These are phyloP conservation scores for Eucidaris tribuloides DNA, from an alignment of 35 echinoderm and acorn worm species.

Conservation along the genomic window DNA sequence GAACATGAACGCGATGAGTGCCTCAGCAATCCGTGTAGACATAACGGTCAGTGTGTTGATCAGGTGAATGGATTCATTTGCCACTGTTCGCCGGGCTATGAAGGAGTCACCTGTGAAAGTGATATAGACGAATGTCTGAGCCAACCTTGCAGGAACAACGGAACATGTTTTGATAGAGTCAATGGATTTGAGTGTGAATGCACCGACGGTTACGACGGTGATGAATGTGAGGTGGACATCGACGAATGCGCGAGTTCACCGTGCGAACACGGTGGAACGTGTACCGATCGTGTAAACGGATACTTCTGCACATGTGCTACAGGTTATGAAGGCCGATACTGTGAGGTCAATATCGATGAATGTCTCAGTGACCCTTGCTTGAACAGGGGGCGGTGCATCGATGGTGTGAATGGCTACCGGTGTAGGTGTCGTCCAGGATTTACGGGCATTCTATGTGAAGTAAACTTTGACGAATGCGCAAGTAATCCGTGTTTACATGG, in stretches of 20 bases:
- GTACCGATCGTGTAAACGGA: constrained; percentile 34
- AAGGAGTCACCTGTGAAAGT: constrained; percentile 34
- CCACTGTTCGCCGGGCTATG: constrained; percentile 38
- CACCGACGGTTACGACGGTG: constrained; percentile 7
- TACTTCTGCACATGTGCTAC: constrained; percentile 35
- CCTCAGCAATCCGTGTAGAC: constrained; percentile 19
- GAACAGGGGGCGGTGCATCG: constrained; percentile 45
- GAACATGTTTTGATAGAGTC: constrained; percentile 28
- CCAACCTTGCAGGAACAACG: constrained; percentile 35
- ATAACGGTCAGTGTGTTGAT: constrained; percentile 24
- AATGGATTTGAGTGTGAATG: constrained; percentile 55
- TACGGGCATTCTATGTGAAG: constrained; percentile 15
- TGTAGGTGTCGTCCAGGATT: constrained; percentile 38
- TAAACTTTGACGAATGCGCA: constrained; percentile 41
- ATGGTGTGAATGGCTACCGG: constrained; percentile 23
- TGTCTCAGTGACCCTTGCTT: constrained; percentile 50
- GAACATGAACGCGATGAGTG: constrained; percentile 41
- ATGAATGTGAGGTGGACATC: constrained; percentile 34
- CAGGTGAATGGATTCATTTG: constrained; percentile 15
- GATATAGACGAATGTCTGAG: constrained; percentile 39
- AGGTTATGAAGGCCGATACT: constrained; percentile 35
- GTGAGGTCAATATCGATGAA: constrained; percentile 60
- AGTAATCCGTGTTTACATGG: constrained; percentile 40
- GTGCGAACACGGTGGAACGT: constrained; percentile 41
- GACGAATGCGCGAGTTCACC: constrained; percentile 51